Conservation (phyloP, 2,888 invertebrate species). For the Eremobia ochroleuca region DNA sequence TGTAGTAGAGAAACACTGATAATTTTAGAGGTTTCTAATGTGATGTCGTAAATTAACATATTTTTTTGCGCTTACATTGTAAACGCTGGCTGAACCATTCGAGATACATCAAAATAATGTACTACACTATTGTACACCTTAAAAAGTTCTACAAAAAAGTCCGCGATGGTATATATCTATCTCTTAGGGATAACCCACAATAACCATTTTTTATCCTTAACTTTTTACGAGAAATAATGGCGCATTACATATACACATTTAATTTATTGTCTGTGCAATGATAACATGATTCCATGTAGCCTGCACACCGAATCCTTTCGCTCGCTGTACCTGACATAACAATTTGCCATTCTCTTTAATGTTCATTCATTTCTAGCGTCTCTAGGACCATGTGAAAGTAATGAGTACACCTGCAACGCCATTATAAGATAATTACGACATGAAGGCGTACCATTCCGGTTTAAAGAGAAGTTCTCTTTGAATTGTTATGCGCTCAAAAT, state of each 20-base stretch:
- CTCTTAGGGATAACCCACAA: no score
- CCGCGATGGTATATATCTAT: no score
- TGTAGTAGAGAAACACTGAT: no score
- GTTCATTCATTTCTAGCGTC: slow-evolving; percentile 1
- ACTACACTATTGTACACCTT: no score
- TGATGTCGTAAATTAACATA: no score
- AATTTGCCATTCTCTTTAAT: slow-evolving; percentile 11
- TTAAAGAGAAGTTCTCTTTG: slow-evolving; percentile 12
- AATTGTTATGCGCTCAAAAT: slow-evolving; percentile 3
- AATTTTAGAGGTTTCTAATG: no score
- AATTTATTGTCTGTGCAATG: background rate
- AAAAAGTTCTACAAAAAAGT: no score
- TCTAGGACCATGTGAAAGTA: slow-evolving; percentile 6
- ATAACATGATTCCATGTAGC: background rate
- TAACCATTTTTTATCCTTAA: no score
- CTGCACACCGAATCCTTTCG: background rate
- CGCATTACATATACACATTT: background rate
- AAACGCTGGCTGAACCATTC: no score
- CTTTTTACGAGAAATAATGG: no score
- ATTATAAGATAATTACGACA: slow-evolving; percentile 10
- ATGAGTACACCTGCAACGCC: slow-evolving; percentile 27
- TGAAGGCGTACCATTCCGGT: background rate
- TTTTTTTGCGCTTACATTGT: no score
- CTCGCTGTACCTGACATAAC: background rate
- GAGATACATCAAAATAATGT: no score